Percentiles rank a stretch among this genome's conserved stretches.
Conservation (phyloP, 2,888 invertebrate genomes). For the Sphinx pinastri region DNA sequence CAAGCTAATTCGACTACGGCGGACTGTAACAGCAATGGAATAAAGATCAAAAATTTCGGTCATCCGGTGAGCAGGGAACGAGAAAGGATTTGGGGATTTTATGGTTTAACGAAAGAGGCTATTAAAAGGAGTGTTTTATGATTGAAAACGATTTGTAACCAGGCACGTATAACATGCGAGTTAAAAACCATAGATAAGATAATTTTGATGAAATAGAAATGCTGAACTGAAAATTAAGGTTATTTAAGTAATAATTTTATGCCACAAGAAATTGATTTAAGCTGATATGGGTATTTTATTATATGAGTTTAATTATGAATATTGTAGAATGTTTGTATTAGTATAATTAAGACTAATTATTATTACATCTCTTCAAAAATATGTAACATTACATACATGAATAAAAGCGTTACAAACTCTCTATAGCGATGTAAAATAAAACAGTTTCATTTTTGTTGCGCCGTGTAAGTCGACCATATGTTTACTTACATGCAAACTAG, state of each 20-base stretch:
- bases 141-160: constrained; percentile 45
- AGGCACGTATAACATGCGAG: constrained; percentile 36
- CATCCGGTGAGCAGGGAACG: not conserved
- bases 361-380: too few species aligned
- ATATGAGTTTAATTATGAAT: too few species aligned
- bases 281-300: too few species aligned
- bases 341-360: too few species aligned
- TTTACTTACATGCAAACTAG: constrained; percentile 23
- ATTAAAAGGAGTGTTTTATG: constrained; percentile 64
- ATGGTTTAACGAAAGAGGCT: constrained; percentile 57
- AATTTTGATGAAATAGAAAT: not conserved
- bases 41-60: not conserved
- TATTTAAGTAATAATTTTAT: too few species aligned
- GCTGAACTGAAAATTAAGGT: too few species aligned
- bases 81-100: constrained; percentile 45
- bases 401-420: not conserved
- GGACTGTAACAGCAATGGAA: constrained; percentile 21
- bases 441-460: not conserved
- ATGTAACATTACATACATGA: too few species aligned
- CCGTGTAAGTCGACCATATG: not conserved
- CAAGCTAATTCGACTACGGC: not conserved
- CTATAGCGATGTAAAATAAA: not conserved
- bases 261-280: too few species aligned
- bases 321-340: too few species aligned
- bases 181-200: constrained; percentile 18